Conservation (phyloP, 2,113 vertebrate genomes). For the Typhlomys cinereus region DNA sequence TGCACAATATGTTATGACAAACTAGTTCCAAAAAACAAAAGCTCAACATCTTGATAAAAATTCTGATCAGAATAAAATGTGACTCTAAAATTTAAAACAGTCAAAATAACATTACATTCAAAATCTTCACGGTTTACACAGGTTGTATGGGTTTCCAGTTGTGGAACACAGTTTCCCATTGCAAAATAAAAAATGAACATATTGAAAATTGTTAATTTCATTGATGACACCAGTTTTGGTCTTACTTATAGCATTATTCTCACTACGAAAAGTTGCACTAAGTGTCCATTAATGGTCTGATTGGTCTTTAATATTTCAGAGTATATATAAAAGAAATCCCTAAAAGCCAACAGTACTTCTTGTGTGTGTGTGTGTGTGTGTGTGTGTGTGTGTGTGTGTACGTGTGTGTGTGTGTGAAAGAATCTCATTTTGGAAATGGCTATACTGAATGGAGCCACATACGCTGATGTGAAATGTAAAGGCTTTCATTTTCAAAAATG, state of each 20-base stretch:
- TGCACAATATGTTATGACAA: conserved; percentile 82
- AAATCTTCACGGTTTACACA: conserved; percentile 80
- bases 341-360: conserved; percentile 80
- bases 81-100: conserved; percentile 78
- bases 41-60: conserved; percentile 83
- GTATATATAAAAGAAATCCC: conserved; percentile 74
- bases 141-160: conserved; percentile 69
- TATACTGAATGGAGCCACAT: conserved; percentile 71
- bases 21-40: conserved; percentile 83
- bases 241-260: conserved; percentile 78
- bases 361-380: neutral
- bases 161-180: conserved; percentile 76
- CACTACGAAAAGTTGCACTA: conserved; percentile 82
- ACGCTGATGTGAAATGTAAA: conserved; percentile 57
- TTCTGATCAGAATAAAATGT: conserved; percentile 83
- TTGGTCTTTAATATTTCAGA: conserved; percentile 82
- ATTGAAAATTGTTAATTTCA: conserved; percentile 80
- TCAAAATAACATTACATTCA: conserved; percentile 84
- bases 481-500: conserved; percentile 68
- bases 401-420: conserved; percentile 69
- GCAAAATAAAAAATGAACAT: conserved; percentile 83
- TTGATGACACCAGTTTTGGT: conserved; percentile 82
- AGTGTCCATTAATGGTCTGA: conserved; percentile 81
- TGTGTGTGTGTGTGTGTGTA: neutral
- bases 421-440: conserved; percentile 79